Evolutionary conservation across 2,888 invertebrate genomes (phyloP).

Genomic region (Ptycholaimellus sp.): DNA sequence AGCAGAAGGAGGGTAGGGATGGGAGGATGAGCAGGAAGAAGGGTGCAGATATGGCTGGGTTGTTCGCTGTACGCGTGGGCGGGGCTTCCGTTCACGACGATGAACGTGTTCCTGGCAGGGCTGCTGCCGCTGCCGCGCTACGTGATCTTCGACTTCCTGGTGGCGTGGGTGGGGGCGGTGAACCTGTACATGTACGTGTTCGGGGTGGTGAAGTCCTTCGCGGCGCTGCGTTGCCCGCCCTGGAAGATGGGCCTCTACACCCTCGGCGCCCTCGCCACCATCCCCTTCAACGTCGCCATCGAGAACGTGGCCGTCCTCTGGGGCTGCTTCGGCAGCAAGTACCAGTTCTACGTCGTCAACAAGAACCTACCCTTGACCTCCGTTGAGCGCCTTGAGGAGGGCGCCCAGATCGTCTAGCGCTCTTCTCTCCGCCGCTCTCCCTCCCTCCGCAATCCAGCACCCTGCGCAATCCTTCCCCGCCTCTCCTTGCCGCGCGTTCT

Average conservation of each 20-base stretch:
- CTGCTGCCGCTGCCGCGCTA: conserved; percentile 51
- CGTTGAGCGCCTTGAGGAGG: too few species aligned
- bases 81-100: conserved; percentile 68
- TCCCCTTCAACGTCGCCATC: conserved; percentile 73
- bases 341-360: conserved; percentile 86
- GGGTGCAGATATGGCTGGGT: conserved; percentile 49
- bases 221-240: too few species aligned
- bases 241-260: conserved; percentile 19
- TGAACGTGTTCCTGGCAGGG: conserved; percentile 57
- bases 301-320: conserved; percentile 82
- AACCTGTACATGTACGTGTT: conserved; percentile 93
- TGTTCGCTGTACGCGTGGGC: conserved; percentile 87
- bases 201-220: conserved; percentile 85
- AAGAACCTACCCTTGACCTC: too few species aligned
- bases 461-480: too few species aligned
- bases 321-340: conserved; percentile 76
- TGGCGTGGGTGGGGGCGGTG: conserved; percentile 70
- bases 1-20: neutral
- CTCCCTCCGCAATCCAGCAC: too few species aligned
- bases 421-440: too few species aligned
- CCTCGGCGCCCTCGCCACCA: conserved; percentile 59
- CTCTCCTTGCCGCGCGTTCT: too few species aligned
- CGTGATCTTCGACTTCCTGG: conserved; percentile 53
- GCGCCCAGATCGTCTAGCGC: too few species aligned
- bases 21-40: neutral